Conservation (phyloP, 2,888 invertebrate species). For the Dryococelus australis region DNA sequence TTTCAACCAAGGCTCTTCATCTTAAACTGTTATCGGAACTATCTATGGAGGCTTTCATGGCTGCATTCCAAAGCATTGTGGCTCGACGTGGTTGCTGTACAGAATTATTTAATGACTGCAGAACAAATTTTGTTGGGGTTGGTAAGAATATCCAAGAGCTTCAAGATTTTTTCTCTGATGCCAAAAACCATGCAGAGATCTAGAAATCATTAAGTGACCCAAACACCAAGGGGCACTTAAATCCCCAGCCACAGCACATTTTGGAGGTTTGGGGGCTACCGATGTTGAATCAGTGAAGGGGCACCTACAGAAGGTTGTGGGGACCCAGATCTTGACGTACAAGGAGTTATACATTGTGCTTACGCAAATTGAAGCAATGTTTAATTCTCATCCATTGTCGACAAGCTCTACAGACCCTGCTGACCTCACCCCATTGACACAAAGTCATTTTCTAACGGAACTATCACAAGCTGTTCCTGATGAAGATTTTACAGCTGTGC, state of each 20-base stretch:
- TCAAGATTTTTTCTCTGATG: no score
- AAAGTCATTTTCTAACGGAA: conserved; percentile 25
- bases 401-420: conserved; percentile 16
- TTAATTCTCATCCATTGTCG: conserved; percentile 30
- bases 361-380: conserved; percentile 18
- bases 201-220: no score
- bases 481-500: background rate
- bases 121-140: conserved; percentile 54
- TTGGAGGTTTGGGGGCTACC: no score
- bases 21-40: conserved; percentile 52
- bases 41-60: conserved; percentile 52
- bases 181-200: no score
- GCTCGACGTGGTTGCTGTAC: no score
- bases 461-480: background rate
- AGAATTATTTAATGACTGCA: conserved; percentile 53
- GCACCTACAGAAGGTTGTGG: no score
- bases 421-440: conserved; percentile 27
- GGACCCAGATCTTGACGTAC: no score
- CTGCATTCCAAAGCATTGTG: conserved; percentile 51
- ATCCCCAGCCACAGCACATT: no score
- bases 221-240: no score
- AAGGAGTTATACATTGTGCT: background rate
- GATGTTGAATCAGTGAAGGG: no score
- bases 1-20: conserved; percentile 51
- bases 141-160: conserved; percentile 27